Conservation (phyloP, 2,888 invertebrate species). For the Oegoconia quadripuncta region DNA sequence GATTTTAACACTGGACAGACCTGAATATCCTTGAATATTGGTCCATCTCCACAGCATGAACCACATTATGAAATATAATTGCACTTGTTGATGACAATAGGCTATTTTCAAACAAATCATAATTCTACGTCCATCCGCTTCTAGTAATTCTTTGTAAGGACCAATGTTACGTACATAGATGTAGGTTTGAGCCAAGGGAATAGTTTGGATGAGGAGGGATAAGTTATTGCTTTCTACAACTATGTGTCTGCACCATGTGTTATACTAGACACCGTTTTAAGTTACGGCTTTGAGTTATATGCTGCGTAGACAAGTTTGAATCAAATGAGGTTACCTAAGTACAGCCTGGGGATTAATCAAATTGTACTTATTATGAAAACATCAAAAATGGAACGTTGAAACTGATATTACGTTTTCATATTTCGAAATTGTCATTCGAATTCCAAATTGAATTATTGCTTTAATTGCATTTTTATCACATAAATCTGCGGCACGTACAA, state of each 20-base stretch:
- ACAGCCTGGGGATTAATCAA: not conserved
- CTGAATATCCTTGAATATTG: too few species aligned
- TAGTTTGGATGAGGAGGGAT: constrained; percentile 74
- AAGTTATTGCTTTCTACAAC: constrained; percentile 75
- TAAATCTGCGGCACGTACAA: too few species aligned
- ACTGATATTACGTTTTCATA: not conserved
- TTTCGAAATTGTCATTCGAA: too few species aligned
- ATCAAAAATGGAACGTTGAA: not conserved
- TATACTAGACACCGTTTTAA: constrained; percentile 67
- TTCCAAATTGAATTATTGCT: too few species aligned
- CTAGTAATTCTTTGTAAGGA: constrained; percentile 4
- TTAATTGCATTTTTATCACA: too few species aligned
- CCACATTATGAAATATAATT: constrained; percentile 1
- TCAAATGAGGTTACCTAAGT: constrained; percentile 1
- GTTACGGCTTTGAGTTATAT: constrained; percentile 47
- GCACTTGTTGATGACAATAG: not conserved
- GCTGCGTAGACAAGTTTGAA: constrained; percentile 18
- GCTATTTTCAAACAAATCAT: not conserved
- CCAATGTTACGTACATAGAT: constrained; percentile 31
- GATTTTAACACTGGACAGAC: too few species aligned
- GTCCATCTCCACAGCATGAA: too few species aligned
- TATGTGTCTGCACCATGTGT: constrained; percentile 73
- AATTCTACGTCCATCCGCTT: not conserved
- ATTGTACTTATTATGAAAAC: not conserved
- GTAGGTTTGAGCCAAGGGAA: constrained; percentile 68